Evolutionary conservation across 2,888 invertebrate species (phyloP).

Genomic region (Philaethria dido): DNA sequence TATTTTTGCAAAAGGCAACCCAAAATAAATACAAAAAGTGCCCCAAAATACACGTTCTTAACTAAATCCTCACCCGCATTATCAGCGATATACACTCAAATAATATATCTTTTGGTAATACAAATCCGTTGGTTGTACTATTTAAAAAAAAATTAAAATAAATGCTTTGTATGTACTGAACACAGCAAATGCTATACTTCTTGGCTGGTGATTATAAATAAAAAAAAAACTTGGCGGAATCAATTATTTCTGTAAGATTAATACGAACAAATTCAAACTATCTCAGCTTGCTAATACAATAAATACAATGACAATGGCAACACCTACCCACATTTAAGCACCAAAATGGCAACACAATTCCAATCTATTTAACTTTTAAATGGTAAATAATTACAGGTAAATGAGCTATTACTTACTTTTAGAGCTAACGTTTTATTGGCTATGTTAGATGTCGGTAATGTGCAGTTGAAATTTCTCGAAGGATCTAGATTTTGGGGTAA

Average conservation of each 20-base stretch:
- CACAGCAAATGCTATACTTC: slow-evolving; percentile 40
- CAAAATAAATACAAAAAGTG: slow-evolving; percentile 13
- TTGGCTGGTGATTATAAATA: slow-evolving; percentile 4
- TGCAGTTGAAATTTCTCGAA: slow-evolving; percentile 54
- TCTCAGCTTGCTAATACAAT: slow-evolving; percentile 28
- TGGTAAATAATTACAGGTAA: slow-evolving; percentile 58
- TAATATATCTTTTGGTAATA: slow-evolving; percentile 31
- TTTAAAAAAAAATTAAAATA: slow-evolving; percentile 30
- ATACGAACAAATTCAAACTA: neutral
- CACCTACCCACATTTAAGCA: slow-evolving; percentile 20
- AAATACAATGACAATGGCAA: slow-evolving; percentile 28
- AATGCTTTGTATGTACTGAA: slow-evolving; percentile 42
- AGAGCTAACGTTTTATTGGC: slow-evolving; percentile 43
- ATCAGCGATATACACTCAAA: slow-evolving; percentile 15
- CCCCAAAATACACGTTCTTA: slow-evolving; percentile 9
- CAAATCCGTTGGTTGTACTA: slow-evolving; percentile 7
- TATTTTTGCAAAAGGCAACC: neutral
- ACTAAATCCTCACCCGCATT: slow-evolving; percentile 26
- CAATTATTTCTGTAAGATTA: slow-evolving; percentile 9
- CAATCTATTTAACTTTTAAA: slow-evolving; percentile 39
- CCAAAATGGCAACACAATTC: slow-evolving; percentile 9
- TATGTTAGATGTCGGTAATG: slow-evolving; percentile 43
- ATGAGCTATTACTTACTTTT: slow-evolving; percentile 50
- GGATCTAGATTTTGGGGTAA: slow-evolving; percentile 45
- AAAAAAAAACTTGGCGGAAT: neutral